Conservation (phyloP, 2,113 vertebrate species). For the Neotoma lepida region DNA sequence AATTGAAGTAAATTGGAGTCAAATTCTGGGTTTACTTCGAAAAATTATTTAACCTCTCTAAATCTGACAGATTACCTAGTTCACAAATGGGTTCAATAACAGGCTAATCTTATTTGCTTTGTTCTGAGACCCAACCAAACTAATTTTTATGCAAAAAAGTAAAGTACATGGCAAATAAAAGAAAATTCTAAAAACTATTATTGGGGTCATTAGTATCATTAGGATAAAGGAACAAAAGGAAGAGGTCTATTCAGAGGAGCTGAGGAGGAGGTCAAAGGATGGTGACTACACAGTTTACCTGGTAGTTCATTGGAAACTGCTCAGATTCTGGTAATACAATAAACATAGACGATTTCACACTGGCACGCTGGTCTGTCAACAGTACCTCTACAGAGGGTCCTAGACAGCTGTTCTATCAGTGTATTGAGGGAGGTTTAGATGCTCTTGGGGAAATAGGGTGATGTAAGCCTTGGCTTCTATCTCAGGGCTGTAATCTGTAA, state of each 20-base stretch:
- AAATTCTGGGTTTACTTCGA: neutral
- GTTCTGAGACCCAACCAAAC: neutral
- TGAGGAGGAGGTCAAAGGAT: neutral
- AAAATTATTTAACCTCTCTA: constrained; percentile 42
- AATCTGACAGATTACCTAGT: neutral
- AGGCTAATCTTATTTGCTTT: neutral
- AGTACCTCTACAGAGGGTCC: neutral
- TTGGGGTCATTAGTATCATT: neutral
- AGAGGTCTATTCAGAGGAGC: neutral
- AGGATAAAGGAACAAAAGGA: neutral
- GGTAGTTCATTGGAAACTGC: neutral
- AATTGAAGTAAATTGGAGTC: neutral
- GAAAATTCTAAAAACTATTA: constrained; percentile 12
- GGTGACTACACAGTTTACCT: neutral
- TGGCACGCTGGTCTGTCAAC: neutral
- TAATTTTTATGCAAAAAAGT: constrained; percentile 35
- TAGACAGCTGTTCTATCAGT: neutral
- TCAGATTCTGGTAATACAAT: neutral
- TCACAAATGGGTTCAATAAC: neutral
- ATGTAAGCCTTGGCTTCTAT: neutral
- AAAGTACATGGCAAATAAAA: neutral
- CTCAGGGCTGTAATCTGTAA: neutral
- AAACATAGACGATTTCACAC: neutral
- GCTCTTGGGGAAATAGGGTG: neutral
- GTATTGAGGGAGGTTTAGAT: neutral